phyloP scores from a whole-genome alignment of 2,797 vertebrate genomes.

The Sebastiscus tertius region DNA sequence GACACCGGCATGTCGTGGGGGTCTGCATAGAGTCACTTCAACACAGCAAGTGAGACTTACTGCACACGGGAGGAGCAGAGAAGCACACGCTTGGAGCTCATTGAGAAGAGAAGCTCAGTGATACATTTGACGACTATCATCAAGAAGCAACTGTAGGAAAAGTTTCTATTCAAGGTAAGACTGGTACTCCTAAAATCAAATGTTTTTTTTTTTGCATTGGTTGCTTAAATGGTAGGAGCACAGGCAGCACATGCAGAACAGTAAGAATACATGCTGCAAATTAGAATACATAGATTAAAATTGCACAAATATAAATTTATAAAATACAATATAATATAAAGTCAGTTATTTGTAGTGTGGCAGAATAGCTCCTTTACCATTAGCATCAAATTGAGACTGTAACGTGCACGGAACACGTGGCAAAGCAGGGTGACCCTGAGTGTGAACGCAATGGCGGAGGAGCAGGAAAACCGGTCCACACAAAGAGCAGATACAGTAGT shows the following conservation, averaged over 20 bases:
- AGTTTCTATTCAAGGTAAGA: constrained; percentile 66
- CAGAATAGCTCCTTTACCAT: not conserved
- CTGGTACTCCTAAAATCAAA: not conserved
- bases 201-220: not conserved
- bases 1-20: constrained; percentile 37
- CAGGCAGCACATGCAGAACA: not conserved
- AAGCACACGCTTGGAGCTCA: constrained; percentile 29
- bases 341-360: not conserved
- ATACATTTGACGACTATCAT: constrained; percentile 27
- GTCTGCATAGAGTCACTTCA: constrained; percentile 53
- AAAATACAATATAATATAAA: not conserved
- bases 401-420: constrained; percentile 74
- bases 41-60: constrained; percentile 43
- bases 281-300: not conserved
- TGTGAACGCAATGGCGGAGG: constrained; percentile 42
- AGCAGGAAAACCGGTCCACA: not conserved
- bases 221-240: not conserved
- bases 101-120: constrained; percentile 39
- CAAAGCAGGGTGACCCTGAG: constrained; percentile 65
- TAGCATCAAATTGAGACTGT: not conserved
- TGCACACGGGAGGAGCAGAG: constrained; percentile 28
- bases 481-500: constrained; percentile 3
- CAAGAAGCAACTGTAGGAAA: constrained; percentile 37
- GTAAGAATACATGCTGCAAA: not conserved
- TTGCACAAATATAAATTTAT: not conserved